phyloP scores from a whole-genome alignment of 2,797 vertebrate genomes.

The Pantherophis vulpinus region DNA sequence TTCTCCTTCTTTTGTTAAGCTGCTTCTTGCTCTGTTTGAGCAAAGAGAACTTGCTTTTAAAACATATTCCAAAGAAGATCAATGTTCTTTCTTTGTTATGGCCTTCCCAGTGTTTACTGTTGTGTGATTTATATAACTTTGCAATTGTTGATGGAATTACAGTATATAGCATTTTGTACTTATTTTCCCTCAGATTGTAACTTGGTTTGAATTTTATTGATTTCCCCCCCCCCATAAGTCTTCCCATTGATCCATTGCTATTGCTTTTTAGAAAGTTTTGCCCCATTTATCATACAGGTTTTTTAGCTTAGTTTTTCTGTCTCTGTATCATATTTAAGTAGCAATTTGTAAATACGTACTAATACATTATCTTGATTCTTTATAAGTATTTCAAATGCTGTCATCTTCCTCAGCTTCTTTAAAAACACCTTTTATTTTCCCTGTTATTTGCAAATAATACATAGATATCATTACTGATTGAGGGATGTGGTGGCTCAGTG shows the following conservation, averaged over 20 bases:
- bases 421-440: background rate
- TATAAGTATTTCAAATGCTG: background rate
- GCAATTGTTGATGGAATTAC: background rate
- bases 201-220: background rate
- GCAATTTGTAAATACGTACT: background rate
- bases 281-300: background rate
- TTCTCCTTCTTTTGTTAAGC: background rate
- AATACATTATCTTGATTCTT: background rate
- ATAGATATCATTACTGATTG: background rate
- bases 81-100: background rate
- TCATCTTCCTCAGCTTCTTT: background rate
- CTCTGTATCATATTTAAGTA: background rate
- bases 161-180: background rate
- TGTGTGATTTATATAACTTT: background rate
- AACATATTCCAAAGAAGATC: background rate
- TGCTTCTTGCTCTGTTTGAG: background rate
- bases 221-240: background rate
- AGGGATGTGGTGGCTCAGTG: no score
- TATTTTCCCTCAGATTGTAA: background rate
- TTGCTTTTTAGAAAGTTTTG: background rate
- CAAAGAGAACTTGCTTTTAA: background rate
- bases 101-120: background rate
- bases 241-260: background rate
- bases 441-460: background rate
- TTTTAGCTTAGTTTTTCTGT: background rate